Percentiles rank a stretch among this genome's conserved stretches.
phyloP scores from a whole-genome alignment of 2,888 invertebrate genomes.

The Mamestra brassicae region DNA sequence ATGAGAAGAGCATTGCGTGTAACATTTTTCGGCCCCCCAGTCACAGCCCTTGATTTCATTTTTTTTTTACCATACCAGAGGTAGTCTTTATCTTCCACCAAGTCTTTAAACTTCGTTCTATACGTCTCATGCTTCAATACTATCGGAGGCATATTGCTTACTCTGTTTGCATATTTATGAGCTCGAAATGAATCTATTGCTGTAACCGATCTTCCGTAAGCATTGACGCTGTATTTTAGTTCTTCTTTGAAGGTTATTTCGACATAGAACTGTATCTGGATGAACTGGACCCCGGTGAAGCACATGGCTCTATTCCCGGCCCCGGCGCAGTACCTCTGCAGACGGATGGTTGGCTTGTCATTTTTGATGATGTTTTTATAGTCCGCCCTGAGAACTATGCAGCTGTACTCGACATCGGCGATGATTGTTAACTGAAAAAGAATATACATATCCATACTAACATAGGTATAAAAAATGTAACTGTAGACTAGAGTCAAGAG shows the following conservation, averaged over 20 bases:
- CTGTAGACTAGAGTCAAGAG: no score
- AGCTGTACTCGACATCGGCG: slow-evolving; percentile 72
- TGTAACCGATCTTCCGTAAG: slow-evolving; percentile 60
- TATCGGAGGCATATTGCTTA: fast-evolving
- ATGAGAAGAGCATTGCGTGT: no score
- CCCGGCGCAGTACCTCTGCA: slow-evolving; percentile 34
- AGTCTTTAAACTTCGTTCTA: fast-evolving
- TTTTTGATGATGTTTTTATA: not conserved
- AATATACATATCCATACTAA: no score
- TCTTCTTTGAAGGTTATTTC: slow-evolving; percentile 60
- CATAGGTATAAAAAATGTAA: no score
- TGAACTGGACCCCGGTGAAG: slow-evolving; percentile 56
- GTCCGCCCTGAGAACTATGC: slow-evolving; percentile 65
- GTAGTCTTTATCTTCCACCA: fast-evolving
- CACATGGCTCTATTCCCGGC: slow-evolving; percentile 55
- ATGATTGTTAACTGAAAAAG: slow-evolving; percentile 47
- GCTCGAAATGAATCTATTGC: slow-evolving; percentile 55
- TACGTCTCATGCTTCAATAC: fast-evolving
- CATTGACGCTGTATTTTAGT: not conserved
- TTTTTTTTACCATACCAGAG: not conserved
- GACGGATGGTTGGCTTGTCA: not conserved
- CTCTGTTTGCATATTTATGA: not conserved
- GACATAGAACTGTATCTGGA: slow-evolving; percentile 72
- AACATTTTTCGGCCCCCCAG: not conserved
- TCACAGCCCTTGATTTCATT: not conserved